A percentile compares a stretch with the other conserved stretches of the same genome.
Evolutionary conservation across 2,888 invertebrate species (phyloP).

Genomic region (Slavum lentiscoides): DNA sequence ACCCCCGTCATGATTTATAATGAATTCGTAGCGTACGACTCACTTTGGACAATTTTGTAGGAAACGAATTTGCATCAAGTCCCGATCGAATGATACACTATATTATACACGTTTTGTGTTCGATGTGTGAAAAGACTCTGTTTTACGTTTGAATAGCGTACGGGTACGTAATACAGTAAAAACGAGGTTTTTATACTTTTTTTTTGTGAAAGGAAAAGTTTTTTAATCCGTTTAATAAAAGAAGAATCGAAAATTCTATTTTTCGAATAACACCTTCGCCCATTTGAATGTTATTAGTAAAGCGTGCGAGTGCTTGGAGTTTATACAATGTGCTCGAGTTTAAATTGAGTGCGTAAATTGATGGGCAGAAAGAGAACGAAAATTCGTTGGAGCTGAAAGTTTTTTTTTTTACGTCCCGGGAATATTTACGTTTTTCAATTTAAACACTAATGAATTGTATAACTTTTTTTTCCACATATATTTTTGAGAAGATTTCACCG

Average conservation of each 20-base stretch:
- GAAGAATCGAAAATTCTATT: constrained; percentile 5
- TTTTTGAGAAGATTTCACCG: constrained; percentile 12
- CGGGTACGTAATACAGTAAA: too few relatives aligned
- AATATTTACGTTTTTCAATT: constrained; percentile 44
- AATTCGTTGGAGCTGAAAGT: constrained; percentile 39
- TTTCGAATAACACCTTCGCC: constrained; percentile 22
- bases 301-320: constrained; percentile 21
- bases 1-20: too few relatives aligned
- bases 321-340: constrained; percentile 35
- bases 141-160: too few relatives aligned
- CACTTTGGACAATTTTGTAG: too few relatives aligned
- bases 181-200: not conserved
- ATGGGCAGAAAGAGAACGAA: constrained; percentile 17
- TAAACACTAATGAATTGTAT: constrained; percentile 40
- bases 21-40: too few relatives aligned
- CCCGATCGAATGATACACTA: too few relatives aligned
- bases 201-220: not conserved
- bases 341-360: constrained; percentile 44
- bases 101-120: too few relatives aligned
- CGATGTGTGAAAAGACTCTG: too few relatives aligned
- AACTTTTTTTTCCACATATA: constrained; percentile 33
- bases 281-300: constrained; percentile 32
- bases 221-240: constrained; percentile 38
- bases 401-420: constrained; percentile 8
- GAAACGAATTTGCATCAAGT: too few relatives aligned